Evolutionary conservation across 37 sponge, comb jelly and placozoan species (phyloP).

Genomic region (Crambe crambe): DNA sequence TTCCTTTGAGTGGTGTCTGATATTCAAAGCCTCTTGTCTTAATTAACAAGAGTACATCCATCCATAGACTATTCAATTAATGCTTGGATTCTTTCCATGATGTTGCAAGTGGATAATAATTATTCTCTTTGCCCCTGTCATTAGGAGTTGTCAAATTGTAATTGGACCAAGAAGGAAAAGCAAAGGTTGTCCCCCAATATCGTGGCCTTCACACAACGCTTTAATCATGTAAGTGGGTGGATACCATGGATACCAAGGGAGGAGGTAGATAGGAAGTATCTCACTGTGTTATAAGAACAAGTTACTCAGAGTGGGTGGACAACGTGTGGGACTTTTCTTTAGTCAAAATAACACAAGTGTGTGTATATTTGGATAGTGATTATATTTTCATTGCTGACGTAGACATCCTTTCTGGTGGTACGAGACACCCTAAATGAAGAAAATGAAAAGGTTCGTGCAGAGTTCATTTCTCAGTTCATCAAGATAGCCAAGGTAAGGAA

Average conservation of each 20-base stretch:
- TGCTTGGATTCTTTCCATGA: too few relatives aligned
- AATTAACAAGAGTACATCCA: too few relatives aligned
- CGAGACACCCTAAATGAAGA: conserved; percentile 63
- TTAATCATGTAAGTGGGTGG: conserved; percentile 68
- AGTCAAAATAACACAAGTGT: neutral
- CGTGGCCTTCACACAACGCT: conserved; percentile 62
- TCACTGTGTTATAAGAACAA: too few relatives aligned
- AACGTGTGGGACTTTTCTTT: too few relatives aligned
- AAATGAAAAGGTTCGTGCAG: conserved; percentile 55
- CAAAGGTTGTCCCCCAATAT: conserved; percentile 59
- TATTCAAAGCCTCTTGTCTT: too few relatives aligned
- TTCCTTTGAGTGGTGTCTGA: too few relatives aligned
- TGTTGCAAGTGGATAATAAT: too few relatives aligned
- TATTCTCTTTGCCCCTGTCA: neutral
- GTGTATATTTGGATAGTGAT: too few relatives aligned
- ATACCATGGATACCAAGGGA: too few relatives aligned
- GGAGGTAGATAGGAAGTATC: too few relatives aligned
- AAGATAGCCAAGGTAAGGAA: conserved; percentile 69
- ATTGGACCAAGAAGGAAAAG: conserved; percentile 81
- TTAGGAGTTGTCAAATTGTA: conserved; percentile 70
- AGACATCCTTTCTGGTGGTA: conserved; percentile 80
- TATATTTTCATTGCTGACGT: neutral
- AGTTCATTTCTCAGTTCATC: conserved; percentile 67
- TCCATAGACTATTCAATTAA: too few relatives aligned
- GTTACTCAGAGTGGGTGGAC: too few relatives aligned